phyloP scores from a whole-genome alignment of 2,797 vertebrate genomes.

The Coluber constrictor region DNA sequence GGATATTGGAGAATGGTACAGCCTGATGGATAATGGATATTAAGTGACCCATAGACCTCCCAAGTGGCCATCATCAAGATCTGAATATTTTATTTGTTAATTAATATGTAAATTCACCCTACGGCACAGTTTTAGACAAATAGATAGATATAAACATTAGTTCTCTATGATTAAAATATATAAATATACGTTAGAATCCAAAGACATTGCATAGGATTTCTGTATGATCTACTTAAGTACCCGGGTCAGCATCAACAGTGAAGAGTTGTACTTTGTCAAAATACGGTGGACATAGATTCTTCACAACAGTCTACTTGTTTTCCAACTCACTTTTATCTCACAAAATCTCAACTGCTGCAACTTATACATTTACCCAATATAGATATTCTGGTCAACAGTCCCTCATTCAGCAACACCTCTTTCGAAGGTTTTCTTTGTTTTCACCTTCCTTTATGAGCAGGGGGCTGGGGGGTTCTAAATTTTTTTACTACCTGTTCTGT shows the following conservation, averaged over 20 bases:
- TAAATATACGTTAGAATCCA: neutral
- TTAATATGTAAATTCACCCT: neutral
- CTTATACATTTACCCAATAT: neutral
- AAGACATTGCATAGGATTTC: neutral
- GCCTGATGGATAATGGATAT: neutral
- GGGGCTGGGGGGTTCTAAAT: too few species aligned
- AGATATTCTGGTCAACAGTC: neutral
- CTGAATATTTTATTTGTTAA: neutral
- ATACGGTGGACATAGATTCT: neutral
- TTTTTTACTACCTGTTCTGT: too few species aligned
- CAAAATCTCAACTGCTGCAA: neutral
- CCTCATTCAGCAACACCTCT: neutral
- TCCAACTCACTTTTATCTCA: neutral
- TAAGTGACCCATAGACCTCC: neutral
- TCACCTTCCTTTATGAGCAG: neutral
- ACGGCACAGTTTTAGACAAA: neutral
- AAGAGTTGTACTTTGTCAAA: neutral
- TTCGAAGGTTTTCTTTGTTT: neutral
- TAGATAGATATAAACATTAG: neutral
- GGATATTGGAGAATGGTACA: neutral
- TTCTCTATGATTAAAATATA: neutral
- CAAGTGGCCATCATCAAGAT: neutral
- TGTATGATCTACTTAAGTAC: neutral
- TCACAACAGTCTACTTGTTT: neutral
- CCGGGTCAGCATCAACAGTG: neutral